These are phyloP conservation scores for Diarsia rubi DNA, from an alignment of 2,888 invertebrate genomes.

Conservation along the genomic window DNA sequence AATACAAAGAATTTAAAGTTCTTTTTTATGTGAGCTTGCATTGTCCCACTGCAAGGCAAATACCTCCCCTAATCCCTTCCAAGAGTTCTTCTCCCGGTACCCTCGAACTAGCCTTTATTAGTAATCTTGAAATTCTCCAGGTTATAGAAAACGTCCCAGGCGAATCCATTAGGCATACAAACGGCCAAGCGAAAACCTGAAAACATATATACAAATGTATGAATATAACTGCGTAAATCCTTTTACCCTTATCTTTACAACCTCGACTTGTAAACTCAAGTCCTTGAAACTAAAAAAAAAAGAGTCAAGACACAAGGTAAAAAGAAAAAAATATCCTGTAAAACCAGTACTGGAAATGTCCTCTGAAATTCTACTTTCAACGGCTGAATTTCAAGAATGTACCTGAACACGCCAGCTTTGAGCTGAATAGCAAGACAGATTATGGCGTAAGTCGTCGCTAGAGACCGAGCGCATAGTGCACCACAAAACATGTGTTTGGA, in stretches of 20 bases:
- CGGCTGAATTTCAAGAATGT: constrained; percentile 73
- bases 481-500: constrained; percentile 22
- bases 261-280: constrained; percentile 18
- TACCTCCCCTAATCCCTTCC: too few species aligned
- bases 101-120: too few species aligned
- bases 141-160: background rate
- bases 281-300: constrained; percentile 48
- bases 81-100: too few species aligned
- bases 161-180: constrained; percentile 9
- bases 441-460: constrained; percentile 73
- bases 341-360: constrained; percentile 67
- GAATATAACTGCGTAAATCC: constrained; percentile 5
- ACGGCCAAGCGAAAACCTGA: constrained; percentile 19
- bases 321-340: constrained; percentile 60
- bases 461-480: constrained; percentile 68
- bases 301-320: constrained; percentile 39
- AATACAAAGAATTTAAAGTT: background rate
- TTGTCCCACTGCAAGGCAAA: too few species aligned
- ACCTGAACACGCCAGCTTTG: constrained; percentile 71
- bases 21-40: too few species aligned
- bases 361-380: constrained; percentile 66
- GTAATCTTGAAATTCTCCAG: too few species aligned
- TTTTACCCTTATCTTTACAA: constrained; percentile 26
- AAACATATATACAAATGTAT: constrained; percentile 12
- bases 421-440: constrained; percentile 76